Base-by-base conservation (phyloP, 1,140 invertebrate genomes). In the Eurosta solidaginis region DNA sequence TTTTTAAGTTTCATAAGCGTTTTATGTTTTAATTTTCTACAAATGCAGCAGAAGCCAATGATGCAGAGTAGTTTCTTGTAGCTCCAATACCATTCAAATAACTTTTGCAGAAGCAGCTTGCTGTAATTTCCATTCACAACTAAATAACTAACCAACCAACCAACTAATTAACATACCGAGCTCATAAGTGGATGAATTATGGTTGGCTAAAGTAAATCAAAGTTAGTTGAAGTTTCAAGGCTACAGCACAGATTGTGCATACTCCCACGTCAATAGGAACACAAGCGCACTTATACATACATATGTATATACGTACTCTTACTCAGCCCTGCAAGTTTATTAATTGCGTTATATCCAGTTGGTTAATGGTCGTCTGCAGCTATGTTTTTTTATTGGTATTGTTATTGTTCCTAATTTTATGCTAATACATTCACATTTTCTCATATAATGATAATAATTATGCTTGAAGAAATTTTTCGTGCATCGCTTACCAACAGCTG, bases 141-240 rank as follows among this genome's bases (percentile, higher is more conserved):
- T 68, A 68, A n/a, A n/a, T n/a, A n/a, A 68, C 59, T 68, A 68
- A 68, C 33, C 33, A 3, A 10, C 59, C 33, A 68, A 40, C 59
- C 40, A 68, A 25, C 59, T 68, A 68, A 68, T 68, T 68, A 68
- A 40, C 59, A 68, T 40, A 68, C 17, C 17, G n/a, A 68, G 59
- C 40, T 40, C 59, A 68, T 68, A 68, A 68, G 59, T 68, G 59
- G 29, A 40, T 68, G 29, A 68, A 33, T 68, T 68, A 68, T 42
- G 33, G 33, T 20, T 40, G 33, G 59, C 59, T 33, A 40, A 68
- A 40, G 20, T 6, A 68, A 68, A 68, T 68, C 59, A 68, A n/a
- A 40, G 59, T 40, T 68, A 22, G n/a, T 20, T 27, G 10, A 20
- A 68, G 59, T 68, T 68, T 10, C 59, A 68, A 68, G 33, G 59